phyloP scores from a whole-genome alignment of 2,113 vertebrate genomes.

The Macrotis lagotis region DNA sequence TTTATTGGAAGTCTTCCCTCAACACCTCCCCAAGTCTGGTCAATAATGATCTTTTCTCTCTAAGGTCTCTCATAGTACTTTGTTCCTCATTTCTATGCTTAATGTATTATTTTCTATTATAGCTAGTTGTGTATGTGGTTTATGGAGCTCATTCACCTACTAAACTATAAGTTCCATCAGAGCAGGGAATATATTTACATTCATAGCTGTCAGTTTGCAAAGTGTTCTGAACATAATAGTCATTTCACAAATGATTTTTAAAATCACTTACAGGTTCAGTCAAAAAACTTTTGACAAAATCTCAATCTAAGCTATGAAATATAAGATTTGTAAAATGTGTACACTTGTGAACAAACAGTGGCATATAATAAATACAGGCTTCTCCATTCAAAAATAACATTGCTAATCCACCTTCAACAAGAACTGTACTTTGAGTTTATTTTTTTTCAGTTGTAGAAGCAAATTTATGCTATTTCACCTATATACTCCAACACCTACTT shows the following conservation, averaged over 20 bases:
- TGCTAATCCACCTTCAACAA: neutral
- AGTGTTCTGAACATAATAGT: neutral
- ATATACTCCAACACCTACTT: neutral
- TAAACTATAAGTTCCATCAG: neutral
- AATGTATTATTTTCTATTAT: neutral
- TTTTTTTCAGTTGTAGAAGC: neutral
- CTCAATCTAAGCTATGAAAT: neutral
- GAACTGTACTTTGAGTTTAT: neutral
- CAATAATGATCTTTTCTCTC: neutral
- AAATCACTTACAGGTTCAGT: constrained; percentile 9
- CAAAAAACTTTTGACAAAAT: constrained; percentile 1
- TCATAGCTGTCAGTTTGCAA: neutral
- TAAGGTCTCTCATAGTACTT: neutral
- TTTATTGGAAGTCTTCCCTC: neutral
- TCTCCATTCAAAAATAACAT: neutral
- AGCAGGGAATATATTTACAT: neutral
- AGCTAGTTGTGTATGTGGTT: neutral
- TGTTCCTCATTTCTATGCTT: neutral
- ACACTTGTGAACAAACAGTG: neutral
- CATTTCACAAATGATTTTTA: neutral
- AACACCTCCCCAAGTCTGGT: neutral
- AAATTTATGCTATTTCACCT: neutral
- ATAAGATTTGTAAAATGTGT: neutral
- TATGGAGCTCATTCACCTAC: neutral
- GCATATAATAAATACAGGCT: neutral